Evolutionary conservation across 2,888 invertebrate species (phyloP), one percentile per base, ranked within the genome.

Genomic region (Thysanoteuthis rhombus): DNA sequence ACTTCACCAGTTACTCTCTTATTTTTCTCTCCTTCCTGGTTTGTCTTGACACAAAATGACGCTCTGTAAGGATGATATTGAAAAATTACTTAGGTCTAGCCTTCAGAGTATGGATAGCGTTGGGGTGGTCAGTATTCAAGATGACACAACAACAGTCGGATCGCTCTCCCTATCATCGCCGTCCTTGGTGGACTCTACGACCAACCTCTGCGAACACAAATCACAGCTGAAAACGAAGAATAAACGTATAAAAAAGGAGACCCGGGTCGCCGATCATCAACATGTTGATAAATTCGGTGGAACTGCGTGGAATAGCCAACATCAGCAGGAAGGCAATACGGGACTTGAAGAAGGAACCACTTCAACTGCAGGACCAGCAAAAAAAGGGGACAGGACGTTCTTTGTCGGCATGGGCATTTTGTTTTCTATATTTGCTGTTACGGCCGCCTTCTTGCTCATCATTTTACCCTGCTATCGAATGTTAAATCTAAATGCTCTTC

Each of bases 401-500:
- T 91, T 91, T 45, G 91, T 91, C 38, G 91, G 91, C 45, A 45
- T 91, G 42, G 91, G 91, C 10, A 91, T 91, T n/a, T 45, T 91
- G 32, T 91, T 91, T 45, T 91, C 91, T 40, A 91, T 91, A 39
- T 91, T 91, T 45, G 91, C 91, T n/a, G n/a, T 91, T 45, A 91
- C 91, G 4, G 40, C 91, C 38, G 91, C 91, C 5, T 91, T 91
- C 32, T 39, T 91, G 19, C 91, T 91, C 16, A 91, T 91, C 32
- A 91, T 91, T n/a, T 10, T 91, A 42, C 91, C 91, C 4, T 91
- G 91, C 8, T 91, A 91, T 91, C 91, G 91, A 12, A 91, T 91
- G 91, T 42, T 91, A 19, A 91, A 91, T 40, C 45, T 91, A 45
- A 91, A 91, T 42, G 91, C 91, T 42, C 45, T 91, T 19, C n/a